Conservation (phyloP, 2,797 vertebrate genomes). For the Chloroceryle inda region DNA sequence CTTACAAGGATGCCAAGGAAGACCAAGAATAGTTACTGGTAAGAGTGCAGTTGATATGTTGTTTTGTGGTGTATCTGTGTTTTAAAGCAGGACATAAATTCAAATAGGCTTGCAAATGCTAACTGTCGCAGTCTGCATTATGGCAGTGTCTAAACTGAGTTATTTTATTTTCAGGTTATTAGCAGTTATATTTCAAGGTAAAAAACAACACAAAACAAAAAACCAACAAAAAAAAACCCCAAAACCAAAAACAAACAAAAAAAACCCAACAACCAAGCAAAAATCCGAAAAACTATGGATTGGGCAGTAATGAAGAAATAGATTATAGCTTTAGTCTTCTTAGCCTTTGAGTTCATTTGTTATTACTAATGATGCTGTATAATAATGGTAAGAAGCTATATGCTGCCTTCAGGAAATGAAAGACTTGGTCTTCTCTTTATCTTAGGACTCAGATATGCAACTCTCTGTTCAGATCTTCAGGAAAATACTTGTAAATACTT, state of each 20-base stretch:
- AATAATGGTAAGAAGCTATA: neutral
- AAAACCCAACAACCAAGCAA: too few species aligned
- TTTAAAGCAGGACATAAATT: neutral
- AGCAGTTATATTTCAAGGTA: neutral
- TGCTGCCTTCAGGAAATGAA: neutral
- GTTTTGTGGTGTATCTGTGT: neutral
- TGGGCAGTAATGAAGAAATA: neutral
- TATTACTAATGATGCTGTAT: neutral
- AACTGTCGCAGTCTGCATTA: too few species aligned
- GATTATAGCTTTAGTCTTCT: neutral
- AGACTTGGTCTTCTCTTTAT: neutral
- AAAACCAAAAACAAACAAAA: neutral
- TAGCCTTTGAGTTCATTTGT: neutral
- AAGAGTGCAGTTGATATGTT: constrained; percentile 59
- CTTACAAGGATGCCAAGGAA: constrained; percentile 98
- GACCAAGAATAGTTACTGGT: constrained; percentile 99
- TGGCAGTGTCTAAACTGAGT: neutral
- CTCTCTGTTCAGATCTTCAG: neutral
- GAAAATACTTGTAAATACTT: neutral
- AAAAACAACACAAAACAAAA: neutral
- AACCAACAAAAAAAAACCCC: too few species aligned
- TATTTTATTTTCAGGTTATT: neutral
- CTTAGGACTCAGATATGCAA: neutral
- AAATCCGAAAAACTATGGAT: too few species aligned
- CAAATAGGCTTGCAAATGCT: neutral